Base-by-base conservation (phyloP, 2,113 vertebrate species). In the Emydura subglobosa region DNA sequence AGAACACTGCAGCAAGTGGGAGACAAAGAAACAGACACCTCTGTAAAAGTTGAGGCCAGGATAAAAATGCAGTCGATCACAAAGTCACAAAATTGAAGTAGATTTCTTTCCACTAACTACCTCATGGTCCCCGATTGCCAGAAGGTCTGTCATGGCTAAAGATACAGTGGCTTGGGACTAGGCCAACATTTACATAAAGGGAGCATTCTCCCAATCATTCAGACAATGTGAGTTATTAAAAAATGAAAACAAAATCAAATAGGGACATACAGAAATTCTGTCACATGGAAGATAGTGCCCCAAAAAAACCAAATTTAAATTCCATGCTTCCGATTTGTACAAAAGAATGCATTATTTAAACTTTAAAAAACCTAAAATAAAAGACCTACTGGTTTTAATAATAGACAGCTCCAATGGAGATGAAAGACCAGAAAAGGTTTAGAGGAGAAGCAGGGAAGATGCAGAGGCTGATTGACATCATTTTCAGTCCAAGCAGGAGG, bases 201-300 rank as follows among this genome's bases (percentile, higher is more conserved):
- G 49, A 79, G 34, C 57, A 6, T n/a, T 55, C 16, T 6, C 16
- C 13, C 4, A 65, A 0, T 0, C 11, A 2, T 5, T n/a, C 21
- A 12, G 68, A n/a, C 76, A 61, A 1, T 50, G 50, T 17, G 13
- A 53, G 51, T 17, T 7, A 47, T 90, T 76, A 1, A 87, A 47
- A 2, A 76, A 0, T 79, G 49, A 90, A 82, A 84, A 74, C 0
- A 47, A 4, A 11, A 79, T 22, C 19, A 82, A 2, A 1, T 39
- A 86, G 53, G 3, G 5, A 79, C 29, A 91, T 17, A 82, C 6
- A 1, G 21, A 87, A 92, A 57, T 79, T 80, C 39, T 7, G 31
- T 22, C 39, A 49, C 1, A 50, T 2, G 57, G 5, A 50, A 8
- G 7, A 85, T 19, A 86, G 3, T 34, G 17, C 10, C 29, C 79